These are phyloP conservation scores for Andrena cerasifolii DNA, from an alignment of 1,140 invertebrate genomes.

Conservation along the genomic window DNA sequence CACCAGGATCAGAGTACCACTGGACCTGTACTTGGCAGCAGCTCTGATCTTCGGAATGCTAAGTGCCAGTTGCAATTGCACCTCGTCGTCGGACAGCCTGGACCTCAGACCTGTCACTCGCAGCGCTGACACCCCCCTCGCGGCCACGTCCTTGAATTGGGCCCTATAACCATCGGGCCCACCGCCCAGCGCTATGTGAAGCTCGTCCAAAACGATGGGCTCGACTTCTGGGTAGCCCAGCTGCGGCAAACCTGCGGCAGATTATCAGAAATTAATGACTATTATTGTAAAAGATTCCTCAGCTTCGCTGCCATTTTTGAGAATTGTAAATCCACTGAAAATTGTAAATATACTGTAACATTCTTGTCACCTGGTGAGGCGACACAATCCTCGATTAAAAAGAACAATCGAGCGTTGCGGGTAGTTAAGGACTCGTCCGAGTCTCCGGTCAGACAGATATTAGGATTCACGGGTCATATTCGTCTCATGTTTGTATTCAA, in stretches of 20 bases:
- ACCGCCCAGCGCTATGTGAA: conserved; percentile 89
- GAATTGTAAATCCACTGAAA: no score
- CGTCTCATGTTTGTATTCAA: background rate
- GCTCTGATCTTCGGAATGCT: conserved; percentile 90
- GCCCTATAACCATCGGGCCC: conserved; percentile 91
- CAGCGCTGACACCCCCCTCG: conserved; percentile 89
- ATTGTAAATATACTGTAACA: no score
- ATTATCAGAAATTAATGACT: background rate
- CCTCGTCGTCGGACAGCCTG: conserved; percentile 82
- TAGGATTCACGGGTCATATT: background rate
- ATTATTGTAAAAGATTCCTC: no score
- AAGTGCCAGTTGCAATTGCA: conserved; percentile 90
- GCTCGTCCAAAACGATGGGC: conserved; percentile 89
- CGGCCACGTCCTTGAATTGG: conserved; percentile 89
- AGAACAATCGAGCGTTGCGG: no score
- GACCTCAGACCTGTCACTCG: conserved; percentile 88
- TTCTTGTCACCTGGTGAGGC: no score
- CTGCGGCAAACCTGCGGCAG: conserved; percentile 74
- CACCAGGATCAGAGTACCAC: conserved; percentile 89
- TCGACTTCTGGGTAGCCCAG: conserved; percentile 84
- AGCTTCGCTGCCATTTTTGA: no score
- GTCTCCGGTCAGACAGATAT: no score
- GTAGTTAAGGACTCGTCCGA: no score
- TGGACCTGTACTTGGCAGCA: conserved; percentile 89
- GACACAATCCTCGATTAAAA: no score